phyloP scores from a whole-genome alignment of 2,113 vertebrate species.

The Tragulus kanchil region DNA sequence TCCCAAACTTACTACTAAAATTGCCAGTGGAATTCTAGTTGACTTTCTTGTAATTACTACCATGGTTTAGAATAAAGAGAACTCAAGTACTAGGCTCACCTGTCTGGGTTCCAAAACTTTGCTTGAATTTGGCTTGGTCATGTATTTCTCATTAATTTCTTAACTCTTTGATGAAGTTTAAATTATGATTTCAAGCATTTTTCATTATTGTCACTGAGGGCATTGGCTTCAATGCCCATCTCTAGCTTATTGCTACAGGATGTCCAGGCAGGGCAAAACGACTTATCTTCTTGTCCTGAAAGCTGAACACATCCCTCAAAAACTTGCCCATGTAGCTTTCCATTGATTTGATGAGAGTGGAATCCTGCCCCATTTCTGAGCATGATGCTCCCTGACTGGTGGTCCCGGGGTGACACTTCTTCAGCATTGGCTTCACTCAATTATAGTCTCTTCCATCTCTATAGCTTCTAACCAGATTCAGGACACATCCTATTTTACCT shows the following conservation, averaged over 20 bases:
- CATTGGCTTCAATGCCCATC: neutral
- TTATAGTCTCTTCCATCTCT: too few relatives aligned
- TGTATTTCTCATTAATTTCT: neutral
- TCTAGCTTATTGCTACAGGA: neutral
- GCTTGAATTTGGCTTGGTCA: neutral
- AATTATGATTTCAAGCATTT: neutral
- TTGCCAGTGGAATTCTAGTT: accelerated
- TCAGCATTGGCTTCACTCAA: neutral
- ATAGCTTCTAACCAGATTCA: neutral
- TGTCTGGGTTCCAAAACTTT: neutral
- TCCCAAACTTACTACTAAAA: neutral
- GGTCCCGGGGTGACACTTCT: neutral
- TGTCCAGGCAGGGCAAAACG: neutral
- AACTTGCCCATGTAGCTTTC: neutral
- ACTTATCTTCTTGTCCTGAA: neutral
- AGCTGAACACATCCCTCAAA: neutral
- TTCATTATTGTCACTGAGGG: neutral
- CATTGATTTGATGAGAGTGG: neutral
- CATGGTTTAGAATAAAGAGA: neutral
- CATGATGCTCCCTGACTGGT: accelerated
- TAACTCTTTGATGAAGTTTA: neutral
- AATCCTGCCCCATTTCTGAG: neutral
- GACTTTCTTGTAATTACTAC: neutral
- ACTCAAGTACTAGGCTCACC: neutral
- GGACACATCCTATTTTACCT: neutral